Percentiles rank a stretch among this genome's conserved stretches.
phyloP scores from a whole-genome alignment of 2,888 invertebrate species.

The Reticulitermes lucifugus region DNA sequence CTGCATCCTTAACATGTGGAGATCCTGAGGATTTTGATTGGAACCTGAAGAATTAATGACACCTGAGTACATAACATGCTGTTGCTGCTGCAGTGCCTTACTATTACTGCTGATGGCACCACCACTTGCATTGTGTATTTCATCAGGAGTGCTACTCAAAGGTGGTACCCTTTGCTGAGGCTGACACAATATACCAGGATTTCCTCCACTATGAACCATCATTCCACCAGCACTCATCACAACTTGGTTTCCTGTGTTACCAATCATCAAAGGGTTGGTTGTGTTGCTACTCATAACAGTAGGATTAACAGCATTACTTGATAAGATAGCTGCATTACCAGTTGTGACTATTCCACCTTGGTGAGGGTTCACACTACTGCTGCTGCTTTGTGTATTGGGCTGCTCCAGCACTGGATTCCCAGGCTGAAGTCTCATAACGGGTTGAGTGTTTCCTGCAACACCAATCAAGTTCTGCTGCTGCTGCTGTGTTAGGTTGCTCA shows the following conservation, averaged over 20 bases:
- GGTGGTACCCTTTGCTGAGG: constrained; percentile 35
- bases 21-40: constrained; percentile 35
- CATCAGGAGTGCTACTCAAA: constrained; percentile 9
- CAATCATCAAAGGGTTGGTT: neutral
- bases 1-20: constrained; percentile 45
- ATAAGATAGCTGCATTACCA: neutral
- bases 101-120: neutral
- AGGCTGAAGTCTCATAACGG: neutral
- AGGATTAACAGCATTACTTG: neutral
- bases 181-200: constrained; percentile 16
- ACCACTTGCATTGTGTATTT: neutral
- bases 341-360: neutral
- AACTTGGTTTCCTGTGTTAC: neutral
- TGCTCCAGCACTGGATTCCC: constrained; percentile 17
- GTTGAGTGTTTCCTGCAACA: neutral
- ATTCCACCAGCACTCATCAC: constrained; percentile 27
- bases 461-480: constrained; percentile 54
- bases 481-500: constrained; percentile 54
- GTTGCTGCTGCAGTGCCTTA: constrained; percentile 54
- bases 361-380: neutral
- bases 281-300: neutral
- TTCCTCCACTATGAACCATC: constrained; percentile 30
- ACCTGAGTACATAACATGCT: constrained; percentile 52
- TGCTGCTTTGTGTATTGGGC: neutral
- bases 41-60: constrained; percentile 20